These are phyloP conservation scores for Eucidaris tribuloides DNA, from an alignment of 35 echinoderm and acorn worm species.

Conservation along the genomic window DNA sequence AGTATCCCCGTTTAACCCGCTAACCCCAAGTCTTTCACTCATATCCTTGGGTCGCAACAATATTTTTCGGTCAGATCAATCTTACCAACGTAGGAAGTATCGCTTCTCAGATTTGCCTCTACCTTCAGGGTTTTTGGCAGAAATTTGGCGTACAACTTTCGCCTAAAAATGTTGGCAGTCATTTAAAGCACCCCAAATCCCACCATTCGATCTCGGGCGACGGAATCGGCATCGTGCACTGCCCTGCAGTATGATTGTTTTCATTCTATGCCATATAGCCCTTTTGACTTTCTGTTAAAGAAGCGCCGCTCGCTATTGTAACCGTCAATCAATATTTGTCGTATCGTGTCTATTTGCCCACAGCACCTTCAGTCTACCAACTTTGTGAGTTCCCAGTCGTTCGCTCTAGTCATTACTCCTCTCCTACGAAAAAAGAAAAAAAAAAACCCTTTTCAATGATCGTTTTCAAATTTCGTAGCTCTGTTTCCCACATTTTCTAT, in stretches of 20 bases:
- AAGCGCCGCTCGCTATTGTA: constrained; percentile 20
- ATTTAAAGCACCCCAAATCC: no score
- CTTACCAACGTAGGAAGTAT: no score
- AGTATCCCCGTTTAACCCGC: neutral
- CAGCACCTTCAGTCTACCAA: constrained; percentile 3
- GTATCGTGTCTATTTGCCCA: constrained; percentile 6
- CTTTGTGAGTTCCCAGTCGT: no score
- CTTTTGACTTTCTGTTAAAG: constrained; percentile 25
- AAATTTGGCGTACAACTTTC: neutral
- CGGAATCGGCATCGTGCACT: neutral
- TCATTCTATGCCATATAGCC: constrained; percentile 13
- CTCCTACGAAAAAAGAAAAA: no score
- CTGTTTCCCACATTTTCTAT: no score
- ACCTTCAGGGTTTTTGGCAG: neutral
- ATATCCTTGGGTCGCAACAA: neutral
- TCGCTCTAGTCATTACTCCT: no score
- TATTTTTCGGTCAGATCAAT: no score
- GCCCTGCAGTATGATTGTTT: constrained; percentile 21
- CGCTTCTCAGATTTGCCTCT: no score
- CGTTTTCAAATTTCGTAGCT: no score
- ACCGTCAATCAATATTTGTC: constrained; percentile 15
- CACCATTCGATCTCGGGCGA: no score
- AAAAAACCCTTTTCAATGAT: no score
- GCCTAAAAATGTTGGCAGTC: neutral
- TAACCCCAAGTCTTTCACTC: neutral